Conservation (phyloP, 2,888 invertebrate genomes). For the Drosophila ezoana region DNA sequence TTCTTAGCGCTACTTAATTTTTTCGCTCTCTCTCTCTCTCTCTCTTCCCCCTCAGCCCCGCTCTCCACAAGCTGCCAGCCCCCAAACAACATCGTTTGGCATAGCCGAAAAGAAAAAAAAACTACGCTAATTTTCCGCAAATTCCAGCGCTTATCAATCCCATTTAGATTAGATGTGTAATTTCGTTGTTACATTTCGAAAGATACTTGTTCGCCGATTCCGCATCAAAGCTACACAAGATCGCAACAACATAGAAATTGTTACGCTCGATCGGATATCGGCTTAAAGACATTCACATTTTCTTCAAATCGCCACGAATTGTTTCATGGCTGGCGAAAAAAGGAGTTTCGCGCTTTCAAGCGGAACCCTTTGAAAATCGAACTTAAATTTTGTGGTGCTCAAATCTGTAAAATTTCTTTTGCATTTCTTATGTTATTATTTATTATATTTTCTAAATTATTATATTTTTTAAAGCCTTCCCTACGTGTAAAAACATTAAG, state of each 20-base stretch:
- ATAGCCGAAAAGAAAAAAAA: conserved; percentile 3
- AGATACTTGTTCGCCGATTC: conserved; percentile 21
- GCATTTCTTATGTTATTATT: background rate
- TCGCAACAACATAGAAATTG: conserved; percentile 27
- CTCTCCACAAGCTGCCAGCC: background rate
- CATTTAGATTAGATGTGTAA: conserved; percentile 24
- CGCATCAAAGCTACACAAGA: conserved; percentile 13
- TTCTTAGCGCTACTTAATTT: conserved; percentile 80
- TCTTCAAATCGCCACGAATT: conserved; percentile 41
- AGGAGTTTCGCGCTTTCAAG: conserved; percentile 2
- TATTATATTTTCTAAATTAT: too few species aligned
- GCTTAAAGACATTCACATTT: conserved; percentile 56
- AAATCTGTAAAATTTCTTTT: background rate
- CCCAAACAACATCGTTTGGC: background rate
- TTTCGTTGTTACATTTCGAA: conserved; percentile 9
- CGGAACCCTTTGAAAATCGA: conserved; percentile 8
- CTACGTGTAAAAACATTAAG: too few species aligned
- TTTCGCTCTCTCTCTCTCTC: background rate
- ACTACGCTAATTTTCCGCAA: conserved; percentile 39
- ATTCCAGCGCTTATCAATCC: conserved; percentile 54
- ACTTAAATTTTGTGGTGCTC: background rate
- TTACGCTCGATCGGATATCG: conserved; percentile 67
- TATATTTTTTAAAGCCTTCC: too few species aligned
- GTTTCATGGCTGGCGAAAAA: background rate
- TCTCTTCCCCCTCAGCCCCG: background rate